Evolutionary conservation across 2,113 vertebrate species (phyloP).

Genomic region (Leucopternis melanops): DNA sequence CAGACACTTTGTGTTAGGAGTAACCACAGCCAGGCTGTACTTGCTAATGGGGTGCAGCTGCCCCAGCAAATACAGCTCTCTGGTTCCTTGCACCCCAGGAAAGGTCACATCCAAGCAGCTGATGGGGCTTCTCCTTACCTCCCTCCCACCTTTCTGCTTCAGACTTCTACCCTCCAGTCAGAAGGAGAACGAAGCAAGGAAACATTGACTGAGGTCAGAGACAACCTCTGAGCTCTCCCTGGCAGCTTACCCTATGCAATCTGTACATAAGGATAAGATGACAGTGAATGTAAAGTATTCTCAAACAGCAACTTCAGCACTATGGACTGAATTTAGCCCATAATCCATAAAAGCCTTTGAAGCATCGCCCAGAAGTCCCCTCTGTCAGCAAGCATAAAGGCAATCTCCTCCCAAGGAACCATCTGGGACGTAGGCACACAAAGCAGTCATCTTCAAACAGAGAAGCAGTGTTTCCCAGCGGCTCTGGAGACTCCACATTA

Average conservation of each 20-base stretch:
- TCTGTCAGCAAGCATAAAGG: background rate
- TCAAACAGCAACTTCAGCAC: background rate
- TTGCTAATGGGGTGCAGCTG: background rate
- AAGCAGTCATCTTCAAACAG: background rate
- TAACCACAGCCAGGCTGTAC: background rate
- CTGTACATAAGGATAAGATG: background rate
- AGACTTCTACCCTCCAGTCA: background rate
- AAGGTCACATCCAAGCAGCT: background rate
- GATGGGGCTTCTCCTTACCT: background rate
- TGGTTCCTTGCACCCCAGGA: background rate
- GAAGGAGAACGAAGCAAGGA: background rate
- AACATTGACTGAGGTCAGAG: background rate
- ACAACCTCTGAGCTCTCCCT: background rate
- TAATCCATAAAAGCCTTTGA: conserved; percentile 34
- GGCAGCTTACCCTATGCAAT: background rate
- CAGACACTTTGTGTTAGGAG: background rate
- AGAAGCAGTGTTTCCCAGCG: background rate
- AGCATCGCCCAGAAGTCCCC: background rate
- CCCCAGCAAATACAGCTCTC: background rate
- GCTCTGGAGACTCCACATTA: background rate
- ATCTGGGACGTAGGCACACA: background rate
- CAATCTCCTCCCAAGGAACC: background rate
- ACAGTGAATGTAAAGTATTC: background rate
- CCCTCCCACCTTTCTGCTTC: background rate
- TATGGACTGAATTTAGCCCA: background rate